Base-by-base conservation (phyloP, 2,797 vertebrate genomes). In the Ceyx erithaca region DNA sequence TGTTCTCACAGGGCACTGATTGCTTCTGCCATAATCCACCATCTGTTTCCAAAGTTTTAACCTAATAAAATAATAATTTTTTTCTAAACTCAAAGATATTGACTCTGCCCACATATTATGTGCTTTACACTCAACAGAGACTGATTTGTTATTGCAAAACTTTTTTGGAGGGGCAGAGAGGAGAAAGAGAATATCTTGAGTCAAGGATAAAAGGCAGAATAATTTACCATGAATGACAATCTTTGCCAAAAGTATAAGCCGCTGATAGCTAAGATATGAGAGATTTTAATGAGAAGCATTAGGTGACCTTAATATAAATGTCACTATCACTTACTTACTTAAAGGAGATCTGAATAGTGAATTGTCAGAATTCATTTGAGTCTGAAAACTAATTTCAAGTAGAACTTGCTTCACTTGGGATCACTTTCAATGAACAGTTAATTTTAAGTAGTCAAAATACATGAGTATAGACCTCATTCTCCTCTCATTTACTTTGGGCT, bases 331-430 rank as follows among this genome's bases (percentile, higher is more conserved):
- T 91, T 93, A 54, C 20, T 91, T 93, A 88, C 23, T 76, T 67
- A 61, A 80, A 87, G 51, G 31, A 94, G 20, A 88, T 18, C 14
- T 92, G 82, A 84, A 90, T 30, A 70, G 26, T 81, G 76, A 91
- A 76, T 81, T 94, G 67, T 87, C 85, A 79, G 40, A 87, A 89
- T 76, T 92, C 43, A 85, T 93, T 63, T 85, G 18, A 89, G 40
- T 89, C 85, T 90, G 61, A 93, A 95, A 93, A 86, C 19, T 79
- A 90, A 90, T 84, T 94, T 91, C 18, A 91, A 84, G n/a, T 37
- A 72, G 46, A 93, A 81, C 26, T 76, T 83, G 9, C 57, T 14
- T 62, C 37, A 37, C 37, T 37, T 37, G n/a, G 94, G 84, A 90
- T 82, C 8, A n/a, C 17, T 84, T 91, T 88, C 48, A 12, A 54